phyloP scores from a whole-genome alignment of 30 jellyfish, hydroid and myxozoan genomes.

The Clytia hemisphaerica region DNA sequence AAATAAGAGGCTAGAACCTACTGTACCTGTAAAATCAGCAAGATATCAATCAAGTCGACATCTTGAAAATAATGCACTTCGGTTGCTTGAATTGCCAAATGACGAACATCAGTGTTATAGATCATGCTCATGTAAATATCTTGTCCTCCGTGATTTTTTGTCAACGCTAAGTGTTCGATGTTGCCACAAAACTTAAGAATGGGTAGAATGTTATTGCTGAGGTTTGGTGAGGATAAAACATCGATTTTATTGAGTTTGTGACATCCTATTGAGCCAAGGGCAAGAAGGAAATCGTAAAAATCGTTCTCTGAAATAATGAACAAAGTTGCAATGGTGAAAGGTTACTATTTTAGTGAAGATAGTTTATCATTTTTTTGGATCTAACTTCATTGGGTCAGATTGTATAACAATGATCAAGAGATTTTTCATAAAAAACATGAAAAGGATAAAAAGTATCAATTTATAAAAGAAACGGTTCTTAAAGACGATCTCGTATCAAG shows the following conservation, averaged over 20 bases:
- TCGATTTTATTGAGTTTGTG: constrained; percentile 1
- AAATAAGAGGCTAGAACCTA: too few relatives aligned
- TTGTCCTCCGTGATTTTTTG: background rate
- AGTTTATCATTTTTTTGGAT: too few relatives aligned
- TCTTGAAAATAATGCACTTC: too few relatives aligned
- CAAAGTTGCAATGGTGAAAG: background rate
- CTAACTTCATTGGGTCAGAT: too few relatives aligned
- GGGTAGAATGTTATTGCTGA: background rate
- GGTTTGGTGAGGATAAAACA: background rate
- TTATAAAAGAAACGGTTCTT: too few relatives aligned
- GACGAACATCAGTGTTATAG: background rate
- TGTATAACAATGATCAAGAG: background rate
- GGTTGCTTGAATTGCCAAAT: too few relatives aligned
- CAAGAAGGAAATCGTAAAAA: background rate
- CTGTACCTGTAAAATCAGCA: too few relatives aligned
- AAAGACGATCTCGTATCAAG: too few relatives aligned
- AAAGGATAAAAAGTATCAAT: background rate
- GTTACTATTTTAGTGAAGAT: too few relatives aligned
- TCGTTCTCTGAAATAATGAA: background rate
- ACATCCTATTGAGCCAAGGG: constrained; percentile 2
- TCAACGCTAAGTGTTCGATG: background rate
- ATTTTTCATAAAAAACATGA: background rate
- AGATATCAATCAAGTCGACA: too few relatives aligned
- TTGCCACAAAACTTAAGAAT: background rate
- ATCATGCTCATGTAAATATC: background rate